Percentiles rank a stretch among this genome's conserved stretches.
Conservation (phyloP, 2,888 invertebrate genomes). For the Drosophila anomalata region DNA sequence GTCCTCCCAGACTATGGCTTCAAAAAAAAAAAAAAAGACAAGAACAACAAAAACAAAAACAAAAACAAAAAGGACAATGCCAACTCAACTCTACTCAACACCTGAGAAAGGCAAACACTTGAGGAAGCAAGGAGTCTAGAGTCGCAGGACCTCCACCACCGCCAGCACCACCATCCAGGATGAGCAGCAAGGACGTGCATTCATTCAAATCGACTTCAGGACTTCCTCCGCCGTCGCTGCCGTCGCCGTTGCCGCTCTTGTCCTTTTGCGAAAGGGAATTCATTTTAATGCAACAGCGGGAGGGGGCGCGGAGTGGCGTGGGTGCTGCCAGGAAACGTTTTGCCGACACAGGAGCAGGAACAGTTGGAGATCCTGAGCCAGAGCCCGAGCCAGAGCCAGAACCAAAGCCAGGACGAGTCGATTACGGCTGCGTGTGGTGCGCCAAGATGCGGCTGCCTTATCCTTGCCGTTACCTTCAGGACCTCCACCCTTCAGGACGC, state of each 20-base stretch:
- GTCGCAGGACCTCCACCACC: background rate
- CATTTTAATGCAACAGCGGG: slow-evolving; percentile 69
- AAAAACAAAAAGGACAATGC: slow-evolving; percentile 73
- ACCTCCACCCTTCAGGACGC: background rate
- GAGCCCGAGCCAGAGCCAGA: slow-evolving; percentile 7
- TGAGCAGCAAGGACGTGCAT: slow-evolving; percentile 68
- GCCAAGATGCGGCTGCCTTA: slow-evolving; percentile 69
- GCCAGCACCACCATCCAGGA: slow-evolving; percentile 20
- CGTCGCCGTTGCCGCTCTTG: slow-evolving; percentile 6
- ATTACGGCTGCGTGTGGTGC: slow-evolving; percentile 64
- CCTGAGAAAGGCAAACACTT: slow-evolving; percentile 78
- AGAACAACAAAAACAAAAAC: background rate
- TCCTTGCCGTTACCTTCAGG: slow-evolving; percentile 44
- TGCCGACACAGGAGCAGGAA: slow-evolving; percentile 42
- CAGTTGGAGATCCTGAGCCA: slow-evolving; percentile 1
- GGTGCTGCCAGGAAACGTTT: slow-evolving; percentile 60
- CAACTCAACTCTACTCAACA: slow-evolving; percentile 68
- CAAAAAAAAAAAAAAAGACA: background rate
- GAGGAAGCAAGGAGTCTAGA: slow-evolving; percentile 51
- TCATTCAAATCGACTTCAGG: slow-evolving; percentile 73
- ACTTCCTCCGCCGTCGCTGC: slow-evolving; percentile 32
- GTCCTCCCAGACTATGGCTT: slow-evolving; percentile 30
- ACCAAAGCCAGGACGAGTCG: slow-evolving; percentile 29
- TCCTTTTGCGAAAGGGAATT: slow-evolving; percentile 65
- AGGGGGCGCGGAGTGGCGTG: slow-evolving; percentile 5